Base-by-base conservation (phyloP, 2,888 invertebrate genomes). In the Lottia scabra region DNA sequence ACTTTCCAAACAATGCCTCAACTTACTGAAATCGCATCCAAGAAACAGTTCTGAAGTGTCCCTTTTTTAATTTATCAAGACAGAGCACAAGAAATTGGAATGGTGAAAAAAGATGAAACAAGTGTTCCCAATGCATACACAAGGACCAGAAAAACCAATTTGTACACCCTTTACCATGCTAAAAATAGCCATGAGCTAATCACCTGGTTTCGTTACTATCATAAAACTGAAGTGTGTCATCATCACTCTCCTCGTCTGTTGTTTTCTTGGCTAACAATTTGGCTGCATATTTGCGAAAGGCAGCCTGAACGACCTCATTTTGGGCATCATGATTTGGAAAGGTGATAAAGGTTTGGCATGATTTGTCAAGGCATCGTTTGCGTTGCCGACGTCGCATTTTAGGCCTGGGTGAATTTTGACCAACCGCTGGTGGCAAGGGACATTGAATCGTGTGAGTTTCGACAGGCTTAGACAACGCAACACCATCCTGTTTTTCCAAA, bases 161-260 rank as follows among this genome's bases (percentile, higher is more conserved):
- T 30, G 30, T 30, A 4, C 30, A n/a, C 30, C 6, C 4, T 30
- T 30, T 30, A 30, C 30, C 56, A 56, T 56, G 56, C 56, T 56
- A 56, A 56, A 56, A 19, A 56, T 56, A 56, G 56, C 56, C n/a
- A 56, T 56, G 19, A n/a, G 15, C 16, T 56, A 56, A 56, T 56
- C 56, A 56, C 56, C 56, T 56, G n/a, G 56, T 56, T 56, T 56
- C 56, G 56, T 23, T 56, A 56, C 56, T 56, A 23, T 56, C 56
- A 16, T 56, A 56, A 23, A 56, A 56, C 23, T 56, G 56, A 12
- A 56, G 56, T 10, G 56, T 56, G n/a, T 56, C 56, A 56, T 56
- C 56, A 16, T 56, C 56, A 56, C 56, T 56, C n/a, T 56, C 56
- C 19, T 56, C 56, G n/a, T 56, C 56, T 23, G 19, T 23, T 56